Base-by-base conservation (phyloP, 2,888 invertebrate species). In the Halictus ligatus region DNA sequence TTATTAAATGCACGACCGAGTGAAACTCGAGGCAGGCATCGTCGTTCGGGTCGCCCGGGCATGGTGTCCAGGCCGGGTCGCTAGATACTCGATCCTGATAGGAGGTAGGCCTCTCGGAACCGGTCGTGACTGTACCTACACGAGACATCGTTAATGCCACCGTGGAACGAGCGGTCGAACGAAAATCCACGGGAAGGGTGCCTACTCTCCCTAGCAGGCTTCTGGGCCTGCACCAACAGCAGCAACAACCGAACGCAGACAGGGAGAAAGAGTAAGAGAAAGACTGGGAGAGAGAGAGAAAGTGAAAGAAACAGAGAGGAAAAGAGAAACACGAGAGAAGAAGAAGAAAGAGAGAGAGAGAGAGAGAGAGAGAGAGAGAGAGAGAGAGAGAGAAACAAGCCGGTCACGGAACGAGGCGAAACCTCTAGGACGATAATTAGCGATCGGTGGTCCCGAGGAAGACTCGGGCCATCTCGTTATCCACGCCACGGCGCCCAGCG, bases 121-220 rank as follows among this genome's bases (percentile, higher is more conserved):
- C 94, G 94, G 94, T 94, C 94, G 94, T 93, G 92, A 89, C 92
- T 80, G 88, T 89, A 89, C 88, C 92, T 92, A 88, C 92, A 88
- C 83, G 90, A 89, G 90, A 88, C 91, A 90, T 92, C 92, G 86
- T 92, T 92, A 92, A 92, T 92, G 88, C 90, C 89, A 87, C 89
- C 88, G 86, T 76, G 80, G 90, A 89, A 86, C 88, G 84, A 91
- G 78, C 78, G 75, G 50, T 69, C 83, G 77, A 78, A 87, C 87
- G 88, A 88, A 88, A 88, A 91, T 90, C 91, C 80, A 78, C 85
- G 76, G 79, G 80, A 60, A 71, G 87, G 86, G 71, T 78, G 90
- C 40, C 90, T 69, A 21, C 69, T 69, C 67, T 69, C 85, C 64
- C 78, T 80, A 46, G 77, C 43, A 35, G 67, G 67, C 43, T 78